phyloP scores from a whole-genome alignment of 2,797 vertebrate genomes.

The Cyprinodon diabolis region DNA sequence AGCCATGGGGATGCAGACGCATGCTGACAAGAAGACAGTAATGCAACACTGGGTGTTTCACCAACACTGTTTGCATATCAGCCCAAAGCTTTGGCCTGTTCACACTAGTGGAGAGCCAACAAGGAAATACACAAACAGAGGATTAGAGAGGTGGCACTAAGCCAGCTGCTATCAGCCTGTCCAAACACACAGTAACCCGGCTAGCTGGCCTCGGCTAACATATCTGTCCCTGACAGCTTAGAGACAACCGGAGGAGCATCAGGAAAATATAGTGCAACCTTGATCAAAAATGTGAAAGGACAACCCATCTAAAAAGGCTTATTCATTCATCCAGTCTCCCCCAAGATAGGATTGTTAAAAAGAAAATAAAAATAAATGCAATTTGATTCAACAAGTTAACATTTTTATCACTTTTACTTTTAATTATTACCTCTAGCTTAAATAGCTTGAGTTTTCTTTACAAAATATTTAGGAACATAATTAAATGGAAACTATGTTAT shows the following conservation, averaged over 20 bases:
- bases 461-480: no score
- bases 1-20: slow-evolving; percentile 11
- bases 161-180: slow-evolving; percentile 69
- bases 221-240: slow-evolving; percentile 30
- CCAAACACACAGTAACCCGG: slow-evolving; percentile 68
- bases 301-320: not conserved
- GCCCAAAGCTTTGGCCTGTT: slow-evolving; percentile 44
- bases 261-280: slow-evolving; percentile 1
- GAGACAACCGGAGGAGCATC: not conserved
- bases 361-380: not conserved
- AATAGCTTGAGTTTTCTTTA: no score
- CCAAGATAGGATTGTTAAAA: not conserved
- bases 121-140: slow-evolving; percentile 71
- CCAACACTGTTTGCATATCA: slow-evolving; percentile 64
- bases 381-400: no score
- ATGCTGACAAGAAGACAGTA: slow-evolving; percentile 37
- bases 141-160: slow-evolving; percentile 61
- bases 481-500: no score
- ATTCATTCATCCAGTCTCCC: not conserved
- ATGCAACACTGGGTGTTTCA: slow-evolving; percentile 55
- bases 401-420: no score
- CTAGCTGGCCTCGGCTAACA: slow-evolving; percentile 44
- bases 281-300: not conserved
- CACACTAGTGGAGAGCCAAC: slow-evolving; percentile 65
- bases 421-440: no score